Conservation (phyloP, 23 tunicate species). For the Corella eumyota region DNA sequence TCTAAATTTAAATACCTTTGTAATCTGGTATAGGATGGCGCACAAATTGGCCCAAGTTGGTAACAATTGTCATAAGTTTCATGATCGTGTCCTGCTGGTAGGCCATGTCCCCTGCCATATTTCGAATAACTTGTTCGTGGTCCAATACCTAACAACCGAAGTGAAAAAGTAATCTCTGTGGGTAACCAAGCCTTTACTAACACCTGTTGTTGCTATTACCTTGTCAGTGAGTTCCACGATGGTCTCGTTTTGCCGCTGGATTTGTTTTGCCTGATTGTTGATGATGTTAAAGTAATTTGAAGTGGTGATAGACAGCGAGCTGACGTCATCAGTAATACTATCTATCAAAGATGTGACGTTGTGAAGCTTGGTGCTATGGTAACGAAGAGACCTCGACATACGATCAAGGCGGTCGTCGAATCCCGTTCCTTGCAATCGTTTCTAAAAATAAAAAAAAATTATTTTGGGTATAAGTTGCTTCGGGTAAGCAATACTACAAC, state of each 20-base stretch:
- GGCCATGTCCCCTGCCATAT: constrained; percentile 30
- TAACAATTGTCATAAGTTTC: constrained; percentile 68
- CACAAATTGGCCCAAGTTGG: constrained; percentile 38
- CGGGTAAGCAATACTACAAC: too few relatives aligned
- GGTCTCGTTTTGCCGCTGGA: constrained; percentile 60
- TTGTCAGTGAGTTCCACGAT: constrained; percentile 9
- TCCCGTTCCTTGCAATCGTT: too few relatives aligned
- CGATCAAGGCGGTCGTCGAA: constrained; percentile 34
- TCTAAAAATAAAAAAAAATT: too few relatives aligned
- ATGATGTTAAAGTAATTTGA: constrained; percentile 41
- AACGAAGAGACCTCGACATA: constrained; percentile 25
- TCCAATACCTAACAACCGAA: too few relatives aligned
- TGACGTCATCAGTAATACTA: constrained; percentile 31
- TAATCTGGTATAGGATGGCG: constrained; percentile 48
- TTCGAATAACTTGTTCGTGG: constrained; percentile 15
- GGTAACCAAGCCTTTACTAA: too few relatives aligned
- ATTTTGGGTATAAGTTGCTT: too few relatives aligned
- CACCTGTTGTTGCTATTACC: constrained; percentile 7
- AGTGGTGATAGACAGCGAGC: constrained; percentile 41
- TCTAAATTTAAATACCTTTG: constrained; percentile 26
- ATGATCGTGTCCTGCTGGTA: constrained; percentile 54
- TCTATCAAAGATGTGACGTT: constrained; percentile 31
- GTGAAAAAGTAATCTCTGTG: too few relatives aligned
- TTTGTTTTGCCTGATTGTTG: constrained; percentile 37
- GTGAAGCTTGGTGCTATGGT: constrained; percentile 29